phyloP scores from a whole-genome alignment of 2,888 invertebrate species.

The Adelognathus sp. region DNA sequence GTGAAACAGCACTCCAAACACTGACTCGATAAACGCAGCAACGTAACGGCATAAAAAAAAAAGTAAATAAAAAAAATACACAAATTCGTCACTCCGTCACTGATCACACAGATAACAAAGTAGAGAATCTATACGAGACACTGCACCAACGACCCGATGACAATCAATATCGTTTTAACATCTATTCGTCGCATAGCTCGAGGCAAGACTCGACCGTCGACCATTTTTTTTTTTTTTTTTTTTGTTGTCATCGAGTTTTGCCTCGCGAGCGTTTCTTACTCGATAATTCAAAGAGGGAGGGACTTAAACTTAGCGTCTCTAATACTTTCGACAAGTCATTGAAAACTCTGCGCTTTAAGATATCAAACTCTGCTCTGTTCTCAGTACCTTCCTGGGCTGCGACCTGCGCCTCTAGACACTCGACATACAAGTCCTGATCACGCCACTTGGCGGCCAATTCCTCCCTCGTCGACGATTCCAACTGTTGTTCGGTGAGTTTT shows the following conservation, averaged over 20 bases:
- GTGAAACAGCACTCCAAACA: no score
- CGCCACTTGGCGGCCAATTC: slow-evolving; percentile 88
- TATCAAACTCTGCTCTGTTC: slow-evolving; percentile 72
- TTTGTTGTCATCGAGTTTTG: neutral
- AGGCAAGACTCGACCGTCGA: no score
- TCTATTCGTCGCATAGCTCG: no score
- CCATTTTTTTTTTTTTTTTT: neutral
- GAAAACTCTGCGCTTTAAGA: slow-evolving; percentile 50
- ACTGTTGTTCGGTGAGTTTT: slow-evolving; percentile 85
- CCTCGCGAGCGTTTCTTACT: neutral
- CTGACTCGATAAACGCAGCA: no score
- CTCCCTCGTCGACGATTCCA: slow-evolving; percentile 85
- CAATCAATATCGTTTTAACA: no score
- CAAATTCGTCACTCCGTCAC: neutral
- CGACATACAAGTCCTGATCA: slow-evolving; percentile 89
- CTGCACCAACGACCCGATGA: no score
- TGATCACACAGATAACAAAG: no score
- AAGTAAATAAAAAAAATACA: neutral
- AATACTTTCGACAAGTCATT: slow-evolving; percentile 33
- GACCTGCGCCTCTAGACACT: slow-evolving; percentile 88
- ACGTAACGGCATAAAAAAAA: neutral
- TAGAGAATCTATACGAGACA: neutral
- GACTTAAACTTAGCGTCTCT: slow-evolving; percentile 61
- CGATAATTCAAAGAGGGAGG: no score
- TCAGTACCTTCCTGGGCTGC: slow-evolving; percentile 90